Percentiles rank a stretch among this genome's conserved stretches.
Evolutionary conservation across 1,140 invertebrate genomes (phyloP).

Genomic region (Scylla paramamosain): DNA sequence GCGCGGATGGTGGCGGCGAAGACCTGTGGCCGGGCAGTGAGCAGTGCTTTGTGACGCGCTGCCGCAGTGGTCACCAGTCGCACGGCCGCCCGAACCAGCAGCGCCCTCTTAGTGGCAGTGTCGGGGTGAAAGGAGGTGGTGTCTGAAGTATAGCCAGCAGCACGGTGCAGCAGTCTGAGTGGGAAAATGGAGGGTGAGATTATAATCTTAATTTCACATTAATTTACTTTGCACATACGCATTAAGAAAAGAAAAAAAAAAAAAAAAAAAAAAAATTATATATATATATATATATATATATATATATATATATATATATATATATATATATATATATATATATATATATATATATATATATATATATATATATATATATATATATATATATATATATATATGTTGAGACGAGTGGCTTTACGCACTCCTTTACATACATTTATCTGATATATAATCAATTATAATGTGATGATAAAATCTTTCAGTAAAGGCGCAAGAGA

Average conservation of each 20-base stretch:
- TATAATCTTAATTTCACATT: background rate
- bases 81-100: slow-evolving; percentile 84
- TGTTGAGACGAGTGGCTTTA: no score
- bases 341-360: no score
- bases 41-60: slow-evolving; percentile 82
- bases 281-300: no score
- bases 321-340: no score
- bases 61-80: slow-evolving; percentile 84
- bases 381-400: no score
- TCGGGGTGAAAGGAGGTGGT: slow-evolving; percentile 79
- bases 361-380: no score
- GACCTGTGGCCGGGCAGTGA: slow-evolving; percentile 82
- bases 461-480: no score
- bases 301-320: no score
- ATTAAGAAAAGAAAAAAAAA: background rate
- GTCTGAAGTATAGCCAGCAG: slow-evolving; percentile 83
- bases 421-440: no score
- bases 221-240: background rate
- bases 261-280: no score
- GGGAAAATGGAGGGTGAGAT: background rate
- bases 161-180: slow-evolving; percentile 83
- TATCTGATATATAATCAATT: no score
- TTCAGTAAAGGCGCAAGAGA: no score
- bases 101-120: slow-evolving; percentile 82
- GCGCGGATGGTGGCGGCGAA: slow-evolving; percentile 82